Base-by-base conservation (phyloP, 2,797 vertebrate genomes). In the Alosa sapidissima region DNA sequence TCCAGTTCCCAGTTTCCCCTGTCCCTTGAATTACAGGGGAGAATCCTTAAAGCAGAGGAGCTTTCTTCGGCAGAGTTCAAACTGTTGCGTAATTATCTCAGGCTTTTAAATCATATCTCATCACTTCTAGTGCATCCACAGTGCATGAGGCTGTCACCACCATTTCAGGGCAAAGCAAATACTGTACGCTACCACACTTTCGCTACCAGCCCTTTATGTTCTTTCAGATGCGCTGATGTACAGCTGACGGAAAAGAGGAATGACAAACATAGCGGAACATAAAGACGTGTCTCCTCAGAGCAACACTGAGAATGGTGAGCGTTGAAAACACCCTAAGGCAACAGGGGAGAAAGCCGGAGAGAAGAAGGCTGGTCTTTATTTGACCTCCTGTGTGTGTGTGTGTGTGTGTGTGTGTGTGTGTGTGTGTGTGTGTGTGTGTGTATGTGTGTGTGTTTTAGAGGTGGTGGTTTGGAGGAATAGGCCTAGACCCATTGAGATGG, bases 91-190 rank as follows among this genome's bases (percentile, higher is more conserved):
- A 78, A 78, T 47, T 45, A 78, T 5, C 72, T 47, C 36, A 45
- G 41, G 72, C 5, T 2, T 78, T 45, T 78, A 45, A 78, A 78
- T 45, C 41, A 78, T 78, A 78, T 16, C 72, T 78, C 72, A 78
- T 78, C 72, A 78, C 72, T 36, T 47, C 1, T 6, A 78, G 72
- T 78, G 72, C 72, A 78, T 21, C 16, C 72, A 47, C 41, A 78
- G 72, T 78, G 72, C 72, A 78, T 45, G 21, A 78, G 28, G 72
- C 72, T 78, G 72, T 78, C 72, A 78, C 72, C 72, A 78, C 72
- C 72, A 78, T 78, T 19, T 78, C 72, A 47, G 36, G 1, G 41
- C 7, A 47, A 47, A 78, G 72, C 41, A 45, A 78, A 47, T 78
- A 28, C 28, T 28, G 28, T 28, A 47, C 19, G 19, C 41, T 78